A percentile compares a stretch with the other conserved stretches of the same genome.
These are phyloP conservation scores for Alligator mississippiensis DNA, from an alignment of 2,113 vertebrate species.

Conservation along the genomic window DNA sequence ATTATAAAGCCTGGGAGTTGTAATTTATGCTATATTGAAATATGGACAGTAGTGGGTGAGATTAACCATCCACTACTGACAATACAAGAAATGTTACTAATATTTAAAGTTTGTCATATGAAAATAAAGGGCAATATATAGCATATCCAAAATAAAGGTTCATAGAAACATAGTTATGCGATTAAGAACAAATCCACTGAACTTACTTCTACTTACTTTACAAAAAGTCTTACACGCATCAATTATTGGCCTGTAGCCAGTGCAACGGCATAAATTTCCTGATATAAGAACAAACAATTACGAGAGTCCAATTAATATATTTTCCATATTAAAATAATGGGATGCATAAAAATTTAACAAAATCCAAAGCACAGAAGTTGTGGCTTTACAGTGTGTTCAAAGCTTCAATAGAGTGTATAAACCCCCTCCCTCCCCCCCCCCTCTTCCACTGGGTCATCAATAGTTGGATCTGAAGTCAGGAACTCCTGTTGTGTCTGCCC, in stretches of 20 bases:
- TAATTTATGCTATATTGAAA: background rate
- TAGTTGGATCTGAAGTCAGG: no score
- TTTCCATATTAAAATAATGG: no score
- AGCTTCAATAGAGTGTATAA: no score
- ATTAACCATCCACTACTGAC: background rate
- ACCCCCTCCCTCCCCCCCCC: no score
- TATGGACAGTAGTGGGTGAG: background rate
- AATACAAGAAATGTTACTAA: background rate
- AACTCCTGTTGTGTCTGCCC: no score
- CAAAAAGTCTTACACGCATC: conserved; percentile 82
- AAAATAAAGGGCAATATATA: background rate
- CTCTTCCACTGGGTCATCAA: no score
- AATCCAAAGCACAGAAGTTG: no score
- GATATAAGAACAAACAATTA: background rate
- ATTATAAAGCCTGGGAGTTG: background rate
- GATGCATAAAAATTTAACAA: no score
- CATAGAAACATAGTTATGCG: background rate
- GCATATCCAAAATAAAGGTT: background rate
- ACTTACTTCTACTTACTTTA: conserved; percentile 62
- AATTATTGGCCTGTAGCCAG: conserved; percentile 83
- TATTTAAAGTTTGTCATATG: no score
- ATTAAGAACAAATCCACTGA: background rate
- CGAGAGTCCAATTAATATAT: no score
- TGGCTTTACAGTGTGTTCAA: no score
- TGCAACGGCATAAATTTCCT: conserved; percentile 88